These are phyloP conservation scores for Eospalax fontanierii DNA, from an alignment of 2,797 vertebrate species.

Conservation along the genomic window DNA sequence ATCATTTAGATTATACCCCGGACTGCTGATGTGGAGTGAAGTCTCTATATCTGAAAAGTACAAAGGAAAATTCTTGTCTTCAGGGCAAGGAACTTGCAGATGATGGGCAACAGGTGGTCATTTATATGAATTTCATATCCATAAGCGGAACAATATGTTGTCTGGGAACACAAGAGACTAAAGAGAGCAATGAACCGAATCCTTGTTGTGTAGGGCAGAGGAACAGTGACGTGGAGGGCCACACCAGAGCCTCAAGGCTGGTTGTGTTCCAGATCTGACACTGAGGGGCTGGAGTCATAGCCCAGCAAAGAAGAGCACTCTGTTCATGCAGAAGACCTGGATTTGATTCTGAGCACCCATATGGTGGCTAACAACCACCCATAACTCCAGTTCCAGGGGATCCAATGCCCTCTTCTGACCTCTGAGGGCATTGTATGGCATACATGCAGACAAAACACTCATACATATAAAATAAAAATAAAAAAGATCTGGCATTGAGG, in stretches of 20 bases:
- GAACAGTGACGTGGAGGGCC: rapidly evolving
- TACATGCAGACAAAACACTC: too few relatives aligned
- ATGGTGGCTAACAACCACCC: too few relatives aligned
- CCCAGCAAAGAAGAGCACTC: too few relatives aligned
- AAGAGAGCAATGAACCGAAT: background rate
- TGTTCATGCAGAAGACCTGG: too few relatives aligned
- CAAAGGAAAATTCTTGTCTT: background rate
- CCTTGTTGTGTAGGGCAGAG: background rate
- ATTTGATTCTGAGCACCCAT: too few relatives aligned
- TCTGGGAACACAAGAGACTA: background rate
- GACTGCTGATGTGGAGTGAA: background rate
- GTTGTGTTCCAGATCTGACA: rapidly evolving
- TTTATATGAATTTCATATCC: background rate
- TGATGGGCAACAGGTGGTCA: rapidly evolving
- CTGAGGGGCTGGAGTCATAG: too few relatives aligned
- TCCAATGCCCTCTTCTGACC: too few relatives aligned
- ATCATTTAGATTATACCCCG: rapidly evolving
- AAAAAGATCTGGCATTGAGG: too few relatives aligned
- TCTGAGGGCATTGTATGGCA: too few relatives aligned
- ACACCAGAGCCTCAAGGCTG: rapidly evolving
- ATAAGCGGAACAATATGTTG: background rate
- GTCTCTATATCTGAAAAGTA: background rate
- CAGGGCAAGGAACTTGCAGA: background rate
- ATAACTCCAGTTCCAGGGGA: too few relatives aligned
- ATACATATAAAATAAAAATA: too few relatives aligned